phyloP scores from a whole-genome alignment of 2,888 invertebrate species.

The Globia sparganii region DNA sequence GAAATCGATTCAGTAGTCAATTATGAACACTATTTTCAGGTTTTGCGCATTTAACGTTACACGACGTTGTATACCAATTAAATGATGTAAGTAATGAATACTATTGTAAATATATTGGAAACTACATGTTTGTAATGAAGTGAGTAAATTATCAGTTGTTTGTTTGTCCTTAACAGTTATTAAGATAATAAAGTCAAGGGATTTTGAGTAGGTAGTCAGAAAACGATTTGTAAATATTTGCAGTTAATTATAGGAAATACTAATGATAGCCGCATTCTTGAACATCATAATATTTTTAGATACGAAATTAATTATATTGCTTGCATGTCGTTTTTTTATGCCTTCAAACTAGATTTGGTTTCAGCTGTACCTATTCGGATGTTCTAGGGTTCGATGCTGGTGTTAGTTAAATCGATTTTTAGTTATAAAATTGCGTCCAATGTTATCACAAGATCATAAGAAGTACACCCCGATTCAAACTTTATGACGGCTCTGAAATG shows the following conservation, averaged over 20 bases:
- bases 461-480: neutral
- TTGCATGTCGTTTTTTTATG: neutral
- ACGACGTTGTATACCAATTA: too few species aligned
- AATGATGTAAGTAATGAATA: conserved; percentile 26
- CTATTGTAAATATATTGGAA: too few species aligned
- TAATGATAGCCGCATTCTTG: conserved; percentile 21
- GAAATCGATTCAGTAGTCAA: too few species aligned
- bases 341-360: neutral
- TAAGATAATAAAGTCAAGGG: conserved; percentile 51
- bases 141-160: conserved; percentile 54
- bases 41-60: too few species aligned
- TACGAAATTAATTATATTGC: neutral
- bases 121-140: conserved; percentile 46
- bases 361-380: neutral
- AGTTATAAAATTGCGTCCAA: neutral
- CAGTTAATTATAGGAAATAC: conserved; percentile 54
- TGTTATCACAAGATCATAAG: neutral
- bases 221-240: conserved; percentile 57
- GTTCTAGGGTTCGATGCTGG: neutral
- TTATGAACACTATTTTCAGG: too few species aligned
- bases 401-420: neutral
- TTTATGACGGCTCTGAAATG: neutral
- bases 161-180: conserved; percentile 45
- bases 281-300: conserved; percentile 14
- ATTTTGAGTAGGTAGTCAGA: conserved; percentile 33